Evolutionary conservation across 2,797 vertebrate species (phyloP), one percentile per base, ranked within the genome.

Genomic region (Chaetodon trifasciatus): DNA sequence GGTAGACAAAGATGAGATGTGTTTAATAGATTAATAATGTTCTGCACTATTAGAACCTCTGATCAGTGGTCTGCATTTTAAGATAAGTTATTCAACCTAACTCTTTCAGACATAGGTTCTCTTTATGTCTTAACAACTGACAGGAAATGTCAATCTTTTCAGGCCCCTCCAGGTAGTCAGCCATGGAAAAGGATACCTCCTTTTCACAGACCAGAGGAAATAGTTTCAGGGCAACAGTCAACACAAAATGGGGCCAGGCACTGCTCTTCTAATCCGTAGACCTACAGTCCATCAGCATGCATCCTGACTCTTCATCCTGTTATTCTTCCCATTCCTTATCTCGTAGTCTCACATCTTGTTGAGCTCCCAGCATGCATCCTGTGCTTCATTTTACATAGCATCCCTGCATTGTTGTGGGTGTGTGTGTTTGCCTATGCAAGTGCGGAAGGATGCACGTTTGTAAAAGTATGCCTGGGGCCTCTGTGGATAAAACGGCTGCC

Each of bases 231-330:
- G 19, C 46, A 62, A 39, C 23, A 49, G 56, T 42, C 39, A 28
- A 63, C 71, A 82, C 13, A 78, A 88, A 83, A 74, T 12, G 23
- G 44, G 70, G 50, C 60, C 74, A 76, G 6, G 46, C 21, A 24
- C 53, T 49, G n/a, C 52, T 50, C 28, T 57, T 85, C 24, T 2
- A 53, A 24, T 78, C 62, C 56, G 57, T 47, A 73, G 28, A 74
- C 44, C 75, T 44, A 35, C 68, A 79, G 47, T 23, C 49, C 35
- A 78, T 81, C 78, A 73, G 40, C 80, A 80, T 71, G 85, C 87
- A 89, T 94, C 91, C 92, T 89, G 91, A 75, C 76, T 81, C 76
- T 62, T 87, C 91, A 92, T 93, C 93, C 94, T 95, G 94, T 92
- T 92, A 87, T 93, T 93, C 85, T 88, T 89, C 79, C 78, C 21